Conservation (phyloP, 2,888 invertebrate genomes). For the Drosophila fungiperda region DNA sequence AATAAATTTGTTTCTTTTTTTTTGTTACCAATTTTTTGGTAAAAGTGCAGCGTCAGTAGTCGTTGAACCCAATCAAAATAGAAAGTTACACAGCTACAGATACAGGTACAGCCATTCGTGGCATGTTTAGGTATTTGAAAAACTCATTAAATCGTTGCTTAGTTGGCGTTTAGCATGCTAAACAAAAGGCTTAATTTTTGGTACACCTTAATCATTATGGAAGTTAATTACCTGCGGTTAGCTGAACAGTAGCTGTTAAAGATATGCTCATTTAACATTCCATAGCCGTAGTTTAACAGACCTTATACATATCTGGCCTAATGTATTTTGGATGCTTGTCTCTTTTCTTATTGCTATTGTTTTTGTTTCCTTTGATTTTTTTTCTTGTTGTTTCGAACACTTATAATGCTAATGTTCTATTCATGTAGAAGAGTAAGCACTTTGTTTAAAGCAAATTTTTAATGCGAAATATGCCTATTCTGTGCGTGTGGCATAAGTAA, state of each 20-base stretch:
- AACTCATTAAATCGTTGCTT: conserved; percentile 36
- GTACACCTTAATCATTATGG: conserved; percentile 24
- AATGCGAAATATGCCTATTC: conserved; percentile 41
- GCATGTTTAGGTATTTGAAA: conserved; percentile 19
- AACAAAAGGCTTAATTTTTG: conserved; percentile 12
- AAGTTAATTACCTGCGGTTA: conserved; percentile 3
- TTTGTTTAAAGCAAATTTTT: conserved; percentile 48
- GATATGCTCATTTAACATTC: conserved; percentile 13
- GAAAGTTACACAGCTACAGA: conserved; percentile 56
- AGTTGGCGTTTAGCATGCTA: conserved; percentile 49
- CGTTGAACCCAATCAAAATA: conserved; percentile 73
- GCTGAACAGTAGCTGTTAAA: conserved; percentile 10
- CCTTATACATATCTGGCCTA: conserved; percentile 3
- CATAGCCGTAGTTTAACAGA: conserved; percentile 14
- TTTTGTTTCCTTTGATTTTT: conserved; percentile 7
- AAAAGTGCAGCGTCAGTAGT: conserved; percentile 76
- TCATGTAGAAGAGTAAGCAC: conserved; percentile 59
- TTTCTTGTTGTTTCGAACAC: conserved; percentile 35
- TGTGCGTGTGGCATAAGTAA: conserved; percentile 63
- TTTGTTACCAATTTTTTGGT: conserved; percentile 54
- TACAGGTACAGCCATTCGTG: background rate
- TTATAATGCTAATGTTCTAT: conserved; percentile 68
- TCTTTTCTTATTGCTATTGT: conserved; percentile 23
- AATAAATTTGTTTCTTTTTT: conserved; percentile 47
- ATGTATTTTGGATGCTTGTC: conserved; percentile 30